These are phyloP conservation scores for Leucania comma DNA, from an alignment of 2,888 invertebrate genomes.

Conservation along the genomic window DNA sequence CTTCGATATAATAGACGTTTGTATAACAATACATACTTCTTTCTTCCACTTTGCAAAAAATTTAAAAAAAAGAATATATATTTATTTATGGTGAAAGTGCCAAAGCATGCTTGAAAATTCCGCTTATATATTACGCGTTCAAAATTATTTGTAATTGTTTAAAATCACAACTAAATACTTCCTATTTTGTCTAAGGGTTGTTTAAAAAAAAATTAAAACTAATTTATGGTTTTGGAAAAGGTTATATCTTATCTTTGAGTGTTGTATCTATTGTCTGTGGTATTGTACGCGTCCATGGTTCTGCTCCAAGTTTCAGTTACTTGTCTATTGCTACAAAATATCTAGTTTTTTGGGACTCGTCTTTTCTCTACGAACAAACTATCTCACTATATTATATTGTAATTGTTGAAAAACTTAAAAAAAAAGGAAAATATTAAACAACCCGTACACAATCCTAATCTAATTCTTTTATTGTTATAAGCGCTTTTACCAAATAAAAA, in stretches of 20 bases:
- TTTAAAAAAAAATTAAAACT: constrained; percentile 43
- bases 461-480: constrained; percentile 69
- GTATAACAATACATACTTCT: constrained; percentile 64
- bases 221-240: neutral
- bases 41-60: constrained; percentile 72
- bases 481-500: constrained; percentile 88
- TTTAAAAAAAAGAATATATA: constrained; percentile 66
- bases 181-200: constrained; percentile 59
- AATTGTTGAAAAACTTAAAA: constrained; percentile 1
- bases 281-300: constrained; percentile 1
- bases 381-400: constrained; percentile 13
- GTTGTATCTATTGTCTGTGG: constrained; percentile 25
- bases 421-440: constrained; percentile 42
- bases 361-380: constrained; percentile 13
- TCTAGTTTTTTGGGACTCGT: constrained; percentile 16
- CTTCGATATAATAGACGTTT: constrained; percentile 65
- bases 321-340: neutral
- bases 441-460: constrained; percentile 47
- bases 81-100: constrained; percentile 81
- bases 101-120: constrained; percentile 77
- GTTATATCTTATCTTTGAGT: constrained; percentile 19
- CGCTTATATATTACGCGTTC: constrained; percentile 59
- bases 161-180: constrained; percentile 50
- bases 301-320: constrained; percentile 8
- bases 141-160: constrained; percentile 61